Evolutionary conservation across 2,888 invertebrate genomes (phyloP).

Genomic region (Criorhina ranunculi): DNA sequence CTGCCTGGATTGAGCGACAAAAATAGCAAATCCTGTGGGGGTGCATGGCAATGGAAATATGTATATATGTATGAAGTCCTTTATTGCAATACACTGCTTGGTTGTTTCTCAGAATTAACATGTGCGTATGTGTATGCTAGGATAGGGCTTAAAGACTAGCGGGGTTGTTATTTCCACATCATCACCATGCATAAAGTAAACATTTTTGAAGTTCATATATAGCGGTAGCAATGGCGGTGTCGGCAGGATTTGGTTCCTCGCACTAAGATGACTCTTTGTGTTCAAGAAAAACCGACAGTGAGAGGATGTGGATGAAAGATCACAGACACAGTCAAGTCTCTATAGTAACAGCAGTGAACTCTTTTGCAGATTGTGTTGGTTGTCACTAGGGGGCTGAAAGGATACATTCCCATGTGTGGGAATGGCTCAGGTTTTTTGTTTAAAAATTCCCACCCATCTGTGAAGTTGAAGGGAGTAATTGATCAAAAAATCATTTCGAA

Average conservation of each 20-base stretch:
- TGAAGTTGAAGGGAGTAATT: constrained; percentile 43
- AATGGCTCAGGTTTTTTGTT: constrained; percentile 32
- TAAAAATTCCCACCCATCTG: constrained; percentile 22
- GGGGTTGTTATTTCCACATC: constrained; percentile 69
- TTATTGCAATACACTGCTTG: constrained; percentile 36
- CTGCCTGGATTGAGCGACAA: constrained; percentile 66
- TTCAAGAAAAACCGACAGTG: not conserved
- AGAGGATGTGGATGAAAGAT: not conserved
- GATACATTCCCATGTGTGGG: too few relatives aligned
- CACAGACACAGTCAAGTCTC: not conserved
- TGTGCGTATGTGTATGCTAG: not conserved
- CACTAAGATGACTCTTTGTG: constrained; percentile 17
- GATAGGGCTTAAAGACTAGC: constrained; percentile 1
- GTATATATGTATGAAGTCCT: not conserved
- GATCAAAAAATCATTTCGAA: constrained; percentile 46
- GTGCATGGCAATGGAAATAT: constrained; percentile 23
- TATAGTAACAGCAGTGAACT: constrained; percentile 16
- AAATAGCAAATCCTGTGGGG: constrained; percentile 33
- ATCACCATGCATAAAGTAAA: constrained; percentile 52
- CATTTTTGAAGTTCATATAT: constrained; percentile 49
- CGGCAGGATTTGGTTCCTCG: constrained; percentile 13
- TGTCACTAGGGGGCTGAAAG: constrained; percentile 13
- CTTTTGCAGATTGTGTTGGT: constrained; percentile 33
- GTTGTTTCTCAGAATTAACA: constrained; percentile 6
- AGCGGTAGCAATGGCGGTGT: too few relatives aligned